A percentile compares a stretch with the other conserved stretches of the same genome.
Conservation (phyloP, 2,113 vertebrate species). For the Lepidothrix coronata region DNA sequence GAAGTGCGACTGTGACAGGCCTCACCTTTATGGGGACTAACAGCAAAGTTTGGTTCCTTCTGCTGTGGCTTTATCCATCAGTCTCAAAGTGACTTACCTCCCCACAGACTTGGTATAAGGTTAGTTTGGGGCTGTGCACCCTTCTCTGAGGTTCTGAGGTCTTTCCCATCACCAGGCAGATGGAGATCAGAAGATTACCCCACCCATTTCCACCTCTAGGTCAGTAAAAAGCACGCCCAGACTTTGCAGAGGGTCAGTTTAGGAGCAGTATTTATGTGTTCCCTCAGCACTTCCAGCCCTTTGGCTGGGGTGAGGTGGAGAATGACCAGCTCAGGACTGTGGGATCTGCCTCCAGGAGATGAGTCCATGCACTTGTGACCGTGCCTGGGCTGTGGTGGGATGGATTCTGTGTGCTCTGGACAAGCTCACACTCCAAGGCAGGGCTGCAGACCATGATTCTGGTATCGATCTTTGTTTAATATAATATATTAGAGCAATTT, state of each 20-base stretch:
- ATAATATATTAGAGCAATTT: not conserved
- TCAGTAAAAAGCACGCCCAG: not conserved
- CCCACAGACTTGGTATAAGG: accelerated
- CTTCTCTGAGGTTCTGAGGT: not conserved
- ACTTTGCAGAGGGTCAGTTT: not conserved
- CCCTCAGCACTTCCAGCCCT: not conserved
- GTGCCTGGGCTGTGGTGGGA: not conserved
- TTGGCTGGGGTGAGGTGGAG: not conserved
- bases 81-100: accelerated
- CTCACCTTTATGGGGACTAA: not conserved
- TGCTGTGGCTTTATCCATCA: not conserved
- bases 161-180: not conserved
- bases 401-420: not conserved
- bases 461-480: constrained; percentile 1
- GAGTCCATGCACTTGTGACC: accelerated
- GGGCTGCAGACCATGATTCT: not conserved
- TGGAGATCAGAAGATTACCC: not conserved
- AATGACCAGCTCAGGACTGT: accelerated
- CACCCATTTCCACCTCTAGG: accelerated
- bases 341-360: not conserved
- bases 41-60: not conserved
- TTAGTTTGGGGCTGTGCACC: not conserved
- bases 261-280: accelerated
- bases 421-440: not conserved
- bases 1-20: not conserved